phyloP scores from a whole-genome alignment of 2,888 invertebrate species.

The Eilema griseolum region DNA sequence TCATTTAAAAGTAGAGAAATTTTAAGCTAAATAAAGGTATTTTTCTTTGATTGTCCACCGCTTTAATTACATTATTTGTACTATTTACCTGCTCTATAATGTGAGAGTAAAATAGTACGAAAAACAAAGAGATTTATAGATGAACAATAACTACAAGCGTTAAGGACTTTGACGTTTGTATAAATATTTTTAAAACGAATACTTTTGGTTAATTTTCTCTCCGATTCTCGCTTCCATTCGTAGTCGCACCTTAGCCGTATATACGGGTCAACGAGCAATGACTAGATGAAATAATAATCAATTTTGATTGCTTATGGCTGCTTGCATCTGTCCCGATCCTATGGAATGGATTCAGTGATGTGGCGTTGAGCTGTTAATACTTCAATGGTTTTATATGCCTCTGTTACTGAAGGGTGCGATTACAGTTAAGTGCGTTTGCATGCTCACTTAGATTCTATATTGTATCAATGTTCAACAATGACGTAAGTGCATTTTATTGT shows the following conservation, averaged over 20 bases:
- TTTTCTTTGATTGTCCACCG: background rate
- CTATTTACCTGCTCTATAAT: too few species aligned
- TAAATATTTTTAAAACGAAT: too few species aligned
- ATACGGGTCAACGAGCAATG: slow-evolving; percentile 38
- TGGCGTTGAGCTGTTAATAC: slow-evolving; percentile 28
- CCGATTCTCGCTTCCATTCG: background rate
- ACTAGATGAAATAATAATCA: slow-evolving; percentile 47
- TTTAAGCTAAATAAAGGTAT: too few species aligned
- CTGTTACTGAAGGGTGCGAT: background rate
- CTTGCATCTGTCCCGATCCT: slow-evolving; percentile 44
- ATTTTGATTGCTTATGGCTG: slow-evolving; percentile 50
- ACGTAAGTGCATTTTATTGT: background rate
- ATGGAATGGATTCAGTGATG: slow-evolving; percentile 34
- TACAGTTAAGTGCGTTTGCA: background rate
- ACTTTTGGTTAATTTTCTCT: too few species aligned
- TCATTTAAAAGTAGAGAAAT: too few species aligned
- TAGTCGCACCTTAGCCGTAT: background rate
- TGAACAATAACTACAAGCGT: too few species aligned
- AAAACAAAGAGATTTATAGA: too few species aligned
- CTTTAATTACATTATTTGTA: background rate
- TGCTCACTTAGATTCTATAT: background rate
- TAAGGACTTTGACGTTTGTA: too few species aligned
- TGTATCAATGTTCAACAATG: background rate
- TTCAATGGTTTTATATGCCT: slow-evolving; percentile 26
- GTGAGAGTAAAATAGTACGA: too few species aligned